Evolutionary conservation across 2,113 vertebrate genomes (phyloP).

Genomic region (Mustela lutreola): DNA sequence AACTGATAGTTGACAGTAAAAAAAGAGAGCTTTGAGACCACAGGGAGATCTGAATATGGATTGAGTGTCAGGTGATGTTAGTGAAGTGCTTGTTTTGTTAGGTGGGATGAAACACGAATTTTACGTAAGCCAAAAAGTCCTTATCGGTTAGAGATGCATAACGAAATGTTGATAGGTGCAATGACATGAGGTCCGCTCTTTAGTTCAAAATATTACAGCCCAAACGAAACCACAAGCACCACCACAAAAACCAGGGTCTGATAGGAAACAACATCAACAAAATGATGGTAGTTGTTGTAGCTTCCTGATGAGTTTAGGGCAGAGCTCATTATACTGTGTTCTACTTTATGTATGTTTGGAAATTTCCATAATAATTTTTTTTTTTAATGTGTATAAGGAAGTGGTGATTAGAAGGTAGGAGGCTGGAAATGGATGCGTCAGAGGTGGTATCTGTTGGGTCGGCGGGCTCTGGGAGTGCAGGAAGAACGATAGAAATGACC

Average conservation of each 20-base stretch:
- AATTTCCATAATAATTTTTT: slow-evolving; percentile 13
- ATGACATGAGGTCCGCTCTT: not conserved
- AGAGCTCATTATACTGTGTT: not conserved
- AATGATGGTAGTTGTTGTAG: slow-evolving; percentile 3
- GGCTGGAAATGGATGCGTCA: not conserved
- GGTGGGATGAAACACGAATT: not conserved
- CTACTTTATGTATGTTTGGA: not conserved
- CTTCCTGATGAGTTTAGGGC: not conserved
- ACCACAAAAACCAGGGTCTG: not conserved
- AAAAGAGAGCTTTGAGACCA: not conserved
- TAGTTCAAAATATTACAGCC: not conserved
- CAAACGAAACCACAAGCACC: not conserved
- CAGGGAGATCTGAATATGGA: not conserved
- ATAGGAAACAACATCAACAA: not conserved
- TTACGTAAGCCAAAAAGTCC: slow-evolving; percentile 12
- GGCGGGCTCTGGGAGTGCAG: no score
- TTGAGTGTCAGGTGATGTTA: not conserved
- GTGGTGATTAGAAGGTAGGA: not conserved
- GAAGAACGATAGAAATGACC: no score
- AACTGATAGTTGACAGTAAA: not conserved
- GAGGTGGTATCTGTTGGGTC: not conserved
- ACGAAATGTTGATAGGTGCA: not conserved
- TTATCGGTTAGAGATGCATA: not conserved
- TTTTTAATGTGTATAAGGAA: not conserved
- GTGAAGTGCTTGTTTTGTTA: not conserved